Evolutionary conservation across 1,140 invertebrate genomes (phyloP).

Genomic region (Holotrichia oblita): DNA sequence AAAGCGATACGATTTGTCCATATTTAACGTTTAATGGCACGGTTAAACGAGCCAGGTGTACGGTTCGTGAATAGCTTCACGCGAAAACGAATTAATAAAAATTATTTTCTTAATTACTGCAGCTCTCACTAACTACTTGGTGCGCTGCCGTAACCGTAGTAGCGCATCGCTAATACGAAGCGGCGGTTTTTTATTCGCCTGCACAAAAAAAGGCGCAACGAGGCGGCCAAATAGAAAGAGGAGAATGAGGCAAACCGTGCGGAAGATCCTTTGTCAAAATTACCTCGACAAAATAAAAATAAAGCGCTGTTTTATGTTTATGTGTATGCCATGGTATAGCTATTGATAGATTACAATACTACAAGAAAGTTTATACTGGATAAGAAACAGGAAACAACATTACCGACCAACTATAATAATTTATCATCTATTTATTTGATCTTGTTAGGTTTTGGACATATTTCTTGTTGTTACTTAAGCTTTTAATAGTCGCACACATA

Average conservation of each 20-base stretch:
- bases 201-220: constrained; percentile 17
- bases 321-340: neutral
- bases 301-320: constrained; percentile 3
- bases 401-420: neutral
- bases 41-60: neutral
- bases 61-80: neutral
- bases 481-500: too few relatives aligned
- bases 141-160: neutral
- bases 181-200: neutral
- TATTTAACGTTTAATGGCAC: neutral
- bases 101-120: neutral
- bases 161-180: neutral
- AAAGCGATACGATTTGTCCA: neutral
- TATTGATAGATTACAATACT: neutral
- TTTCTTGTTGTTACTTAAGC: too few relatives aligned
- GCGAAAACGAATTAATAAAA: neutral
- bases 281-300: constrained; percentile 26
- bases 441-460: too few relatives aligned
- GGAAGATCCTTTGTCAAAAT: constrained; percentile 29
- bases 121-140: neutral
- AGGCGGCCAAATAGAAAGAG: constrained; percentile 7
- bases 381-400: neutral
- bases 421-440: too few relatives aligned
- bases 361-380: neutral
- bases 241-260: neutral